Percentiles rank a stretch among this genome's conserved stretches.
Conservation (phyloP, 2,888 invertebrate species). For the Taphrorychus bicolor region DNA sequence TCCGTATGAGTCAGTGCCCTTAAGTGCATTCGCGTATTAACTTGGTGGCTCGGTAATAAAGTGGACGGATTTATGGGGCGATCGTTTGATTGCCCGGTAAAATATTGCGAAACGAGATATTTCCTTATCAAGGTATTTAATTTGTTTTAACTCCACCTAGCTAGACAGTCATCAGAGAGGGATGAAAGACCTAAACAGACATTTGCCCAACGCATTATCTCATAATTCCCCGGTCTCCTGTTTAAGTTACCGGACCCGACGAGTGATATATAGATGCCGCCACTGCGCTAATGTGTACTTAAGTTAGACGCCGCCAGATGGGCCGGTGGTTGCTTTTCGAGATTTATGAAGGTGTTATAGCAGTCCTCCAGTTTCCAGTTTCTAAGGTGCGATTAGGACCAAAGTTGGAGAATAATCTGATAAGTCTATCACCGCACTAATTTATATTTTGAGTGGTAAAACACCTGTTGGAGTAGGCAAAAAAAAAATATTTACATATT, state of each 20-base stretch:
- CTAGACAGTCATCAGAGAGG: background rate
- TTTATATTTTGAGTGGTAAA: no score
- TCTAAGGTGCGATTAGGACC: background rate
- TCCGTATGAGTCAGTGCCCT: slow-evolving; percentile 1
- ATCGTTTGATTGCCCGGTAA: background rate
- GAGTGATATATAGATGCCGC: slow-evolving; percentile 55
- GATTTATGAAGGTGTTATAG: slow-evolving; percentile 38
- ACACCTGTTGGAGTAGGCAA: no score
- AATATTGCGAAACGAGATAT: background rate
- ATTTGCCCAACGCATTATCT: slow-evolving; percentile 55
- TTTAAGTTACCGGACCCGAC: slow-evolving; percentile 56
- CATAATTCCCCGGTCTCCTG: slow-evolving; percentile 47
- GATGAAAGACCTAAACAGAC: slow-evolving; percentile 50
- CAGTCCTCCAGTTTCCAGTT: background rate
- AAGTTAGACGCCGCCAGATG: slow-evolving; percentile 57
- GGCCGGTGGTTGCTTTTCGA: slow-evolving; percentile 47
- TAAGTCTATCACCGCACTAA: no score
- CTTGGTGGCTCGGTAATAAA: slow-evolving; percentile 8
- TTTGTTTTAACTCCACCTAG: no score
- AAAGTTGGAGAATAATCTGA: background rate
- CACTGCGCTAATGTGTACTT: slow-evolving; percentile 55
- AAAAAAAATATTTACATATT: no score
- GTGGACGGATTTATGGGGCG: background rate
- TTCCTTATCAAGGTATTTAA: background rate
- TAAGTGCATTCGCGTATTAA: slow-evolving; percentile 11